Evolutionary conservation across 2,113 vertebrate species (phyloP).

Genomic region (cat (Felis catus)): DNA sequence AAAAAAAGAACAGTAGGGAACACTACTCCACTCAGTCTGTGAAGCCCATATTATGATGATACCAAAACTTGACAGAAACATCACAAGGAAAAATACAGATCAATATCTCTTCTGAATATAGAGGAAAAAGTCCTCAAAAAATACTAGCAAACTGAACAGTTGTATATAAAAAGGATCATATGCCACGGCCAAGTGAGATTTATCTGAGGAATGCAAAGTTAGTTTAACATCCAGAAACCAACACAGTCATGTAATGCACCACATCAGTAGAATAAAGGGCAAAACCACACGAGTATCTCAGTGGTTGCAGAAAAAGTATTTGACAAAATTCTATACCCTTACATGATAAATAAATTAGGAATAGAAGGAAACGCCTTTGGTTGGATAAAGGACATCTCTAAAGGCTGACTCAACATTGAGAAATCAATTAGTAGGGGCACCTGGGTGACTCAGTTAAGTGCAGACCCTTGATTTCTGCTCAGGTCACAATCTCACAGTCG

Average conservation of each 20-base stretch:
- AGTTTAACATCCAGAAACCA: background rate
- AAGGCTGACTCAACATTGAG: background rate
- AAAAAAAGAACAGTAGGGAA: background rate
- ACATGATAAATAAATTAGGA: background rate
- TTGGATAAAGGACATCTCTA: background rate
- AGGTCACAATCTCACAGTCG: no score
- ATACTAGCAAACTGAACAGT: background rate
- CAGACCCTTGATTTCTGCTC: no score
- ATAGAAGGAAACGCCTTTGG: background rate
- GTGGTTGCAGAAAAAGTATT: background rate
- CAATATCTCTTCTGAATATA: background rate
- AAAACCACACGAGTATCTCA: background rate
- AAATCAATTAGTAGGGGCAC: background rate
- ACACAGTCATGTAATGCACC: background rate
- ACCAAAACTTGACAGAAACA: background rate
- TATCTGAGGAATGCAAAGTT: background rate
- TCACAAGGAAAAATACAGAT: background rate
- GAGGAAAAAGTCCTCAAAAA: background rate
- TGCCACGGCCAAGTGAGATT: background rate
- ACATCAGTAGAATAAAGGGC: background rate
- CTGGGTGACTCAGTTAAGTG: no score
- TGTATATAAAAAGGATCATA: background rate
- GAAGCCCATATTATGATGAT: background rate
- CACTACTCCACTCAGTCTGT: background rate
- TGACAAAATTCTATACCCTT: background rate